A percentile compares a stretch with the other conserved stretches of the same genome.
Evolutionary conservation across 2,797 vertebrate species (phyloP).

Genomic region (Acanthiza pusilla): DNA sequence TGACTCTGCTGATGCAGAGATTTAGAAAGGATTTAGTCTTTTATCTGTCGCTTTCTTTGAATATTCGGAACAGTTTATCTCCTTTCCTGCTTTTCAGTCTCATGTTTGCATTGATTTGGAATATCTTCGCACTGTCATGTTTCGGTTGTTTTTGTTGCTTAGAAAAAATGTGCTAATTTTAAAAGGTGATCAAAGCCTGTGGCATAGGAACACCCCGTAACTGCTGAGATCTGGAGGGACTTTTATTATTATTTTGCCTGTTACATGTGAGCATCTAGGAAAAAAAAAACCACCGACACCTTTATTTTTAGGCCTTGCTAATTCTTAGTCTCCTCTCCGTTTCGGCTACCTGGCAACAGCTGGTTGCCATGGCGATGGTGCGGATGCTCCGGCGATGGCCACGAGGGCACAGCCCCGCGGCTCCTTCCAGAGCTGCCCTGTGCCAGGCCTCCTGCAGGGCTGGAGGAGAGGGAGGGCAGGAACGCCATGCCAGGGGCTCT

Average conservation of each 20-base stretch:
- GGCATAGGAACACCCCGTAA: background rate
- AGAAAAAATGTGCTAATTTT: background rate
- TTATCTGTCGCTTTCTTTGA: background rate
- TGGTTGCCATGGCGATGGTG: constrained; percentile 75
- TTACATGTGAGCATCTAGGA: constrained; percentile 55
- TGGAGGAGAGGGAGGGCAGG: background rate
- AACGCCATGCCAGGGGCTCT: background rate
- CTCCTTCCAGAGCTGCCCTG: background rate
- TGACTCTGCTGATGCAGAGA: background rate
- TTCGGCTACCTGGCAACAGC: constrained; percentile 81
- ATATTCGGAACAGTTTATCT: background rate
- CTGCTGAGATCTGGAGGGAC: background rate
- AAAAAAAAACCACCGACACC: constrained; percentile 35
- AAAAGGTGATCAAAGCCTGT: constrained; percentile 1
- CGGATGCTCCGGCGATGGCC: constrained; percentile 38
- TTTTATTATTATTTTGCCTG: constrained; percentile 55
- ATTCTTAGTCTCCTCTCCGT: constrained; percentile 74
- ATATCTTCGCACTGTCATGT: background rate
- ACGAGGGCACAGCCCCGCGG: background rate
- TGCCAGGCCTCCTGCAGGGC: background rate
- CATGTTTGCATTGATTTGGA: background rate
- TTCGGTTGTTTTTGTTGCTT: background rate
- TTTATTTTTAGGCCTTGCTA: constrained; percentile 83
- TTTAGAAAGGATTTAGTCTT: background rate
- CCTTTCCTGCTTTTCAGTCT: background rate